Evolutionary conservation across 2,113 vertebrate genomes (phyloP).

Genomic region (Oncorhynchus nerka): DNA sequence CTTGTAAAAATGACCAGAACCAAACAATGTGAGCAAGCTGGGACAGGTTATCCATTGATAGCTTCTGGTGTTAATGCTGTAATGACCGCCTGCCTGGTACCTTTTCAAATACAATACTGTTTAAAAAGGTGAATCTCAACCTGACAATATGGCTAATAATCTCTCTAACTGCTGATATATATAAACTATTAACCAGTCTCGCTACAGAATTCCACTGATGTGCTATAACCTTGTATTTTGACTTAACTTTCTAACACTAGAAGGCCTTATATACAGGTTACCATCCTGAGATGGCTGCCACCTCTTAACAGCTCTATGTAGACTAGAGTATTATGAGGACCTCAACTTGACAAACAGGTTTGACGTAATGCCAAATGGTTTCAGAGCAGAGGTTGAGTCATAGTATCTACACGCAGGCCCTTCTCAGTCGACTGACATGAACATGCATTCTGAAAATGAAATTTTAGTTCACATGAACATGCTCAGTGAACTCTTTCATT

Average conservation of each 20-base stretch:
- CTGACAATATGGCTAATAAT: too few relatives aligned
- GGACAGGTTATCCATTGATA: too few relatives aligned
- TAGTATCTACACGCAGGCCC: not conserved
- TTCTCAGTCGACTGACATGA: not conserved
- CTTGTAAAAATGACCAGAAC: not conserved
- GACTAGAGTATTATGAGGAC: not conserved
- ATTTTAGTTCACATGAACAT: too few relatives aligned
- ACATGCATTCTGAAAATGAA: too few relatives aligned
- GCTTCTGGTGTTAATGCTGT: too few relatives aligned
- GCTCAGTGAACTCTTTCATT: too few relatives aligned
- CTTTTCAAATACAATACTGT: too few relatives aligned
- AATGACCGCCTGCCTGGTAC: too few relatives aligned
- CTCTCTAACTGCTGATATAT: too few relatives aligned
- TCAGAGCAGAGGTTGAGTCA: not conserved
- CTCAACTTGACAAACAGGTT: constrained; percentile 53
- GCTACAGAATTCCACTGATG: not conserved
- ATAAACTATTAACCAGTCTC: too few relatives aligned
- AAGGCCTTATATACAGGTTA: not conserved
- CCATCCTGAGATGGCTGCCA: not conserved
- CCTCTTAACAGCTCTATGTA: not conserved
- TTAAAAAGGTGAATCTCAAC: too few relatives aligned
- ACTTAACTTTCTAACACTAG: not conserved
- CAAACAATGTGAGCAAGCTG: not conserved
- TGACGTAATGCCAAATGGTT: constrained; percentile 9
- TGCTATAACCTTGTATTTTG: not conserved